Percentiles rank a stretch among this genome's conserved stretches.
phyloP scores from a whole-genome alignment of 2,113 vertebrate genomes.

The Barnardius zonarius region DNA sequence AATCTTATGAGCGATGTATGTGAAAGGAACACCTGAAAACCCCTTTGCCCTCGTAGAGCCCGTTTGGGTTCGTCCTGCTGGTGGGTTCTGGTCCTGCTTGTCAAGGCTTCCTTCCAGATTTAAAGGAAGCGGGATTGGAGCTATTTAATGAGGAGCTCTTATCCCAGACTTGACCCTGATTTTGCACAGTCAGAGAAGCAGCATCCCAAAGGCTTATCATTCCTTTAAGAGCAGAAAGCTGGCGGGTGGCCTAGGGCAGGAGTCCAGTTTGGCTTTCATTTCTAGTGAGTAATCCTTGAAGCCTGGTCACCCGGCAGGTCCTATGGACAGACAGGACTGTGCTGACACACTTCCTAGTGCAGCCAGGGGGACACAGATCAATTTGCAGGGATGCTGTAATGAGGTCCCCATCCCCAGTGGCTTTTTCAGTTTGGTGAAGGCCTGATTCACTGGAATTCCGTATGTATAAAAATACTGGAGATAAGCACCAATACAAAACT shows the following conservation, averaged over 20 bases:
- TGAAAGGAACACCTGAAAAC: not conserved
- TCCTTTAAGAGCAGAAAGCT: slow-evolving; percentile 35
- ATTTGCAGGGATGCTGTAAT: not conserved
- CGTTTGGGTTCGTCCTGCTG: not conserved
- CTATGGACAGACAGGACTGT: not conserved
- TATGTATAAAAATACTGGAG: not conserved
- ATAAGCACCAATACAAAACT: not conserved
- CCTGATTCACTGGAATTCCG: not conserved
- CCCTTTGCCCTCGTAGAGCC: not conserved
- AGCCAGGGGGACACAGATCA: not conserved
- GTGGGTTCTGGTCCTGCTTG: not conserved
- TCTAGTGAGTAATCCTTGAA: not conserved
- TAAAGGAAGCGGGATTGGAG: not conserved
- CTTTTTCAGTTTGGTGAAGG: not conserved
- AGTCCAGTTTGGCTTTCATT: slow-evolving; percentile 24
- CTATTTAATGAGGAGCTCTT: not conserved
- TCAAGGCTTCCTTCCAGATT: not conserved
- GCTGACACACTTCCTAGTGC: not conserved
- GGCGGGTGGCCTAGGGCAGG: not conserved
- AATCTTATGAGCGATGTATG: not conserved
- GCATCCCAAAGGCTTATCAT: slow-evolving; percentile 36
- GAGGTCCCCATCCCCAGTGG: not conserved
- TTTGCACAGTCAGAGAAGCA: slow-evolving; percentile 36
- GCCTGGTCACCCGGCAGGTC: not conserved
- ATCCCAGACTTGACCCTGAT: not conserved